phyloP scores from a whole-genome alignment of 2,797 vertebrate species.

The Etheostoma nigrum region DNA sequence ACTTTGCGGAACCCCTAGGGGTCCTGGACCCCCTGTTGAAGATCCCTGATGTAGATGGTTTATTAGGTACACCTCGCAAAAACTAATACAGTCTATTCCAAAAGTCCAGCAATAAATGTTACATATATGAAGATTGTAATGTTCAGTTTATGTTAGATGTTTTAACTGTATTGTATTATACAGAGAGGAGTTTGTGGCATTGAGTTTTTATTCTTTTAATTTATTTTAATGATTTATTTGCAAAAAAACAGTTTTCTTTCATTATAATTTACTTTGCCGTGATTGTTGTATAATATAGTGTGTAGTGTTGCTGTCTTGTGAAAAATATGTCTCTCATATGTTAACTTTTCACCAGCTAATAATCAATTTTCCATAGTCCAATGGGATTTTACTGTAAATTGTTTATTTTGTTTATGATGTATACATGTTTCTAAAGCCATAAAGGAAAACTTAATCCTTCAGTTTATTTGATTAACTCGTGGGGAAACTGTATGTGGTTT shows the following conservation, averaged over 20 bases:
- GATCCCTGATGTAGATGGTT: not conserved
- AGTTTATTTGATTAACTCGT: not conserved
- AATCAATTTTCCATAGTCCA: not conserved
- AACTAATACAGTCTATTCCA: not conserved
- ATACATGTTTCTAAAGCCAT: not conserved
- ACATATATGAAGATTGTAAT: not conserved
- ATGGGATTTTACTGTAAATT: not conserved
- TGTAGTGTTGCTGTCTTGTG: not conserved
- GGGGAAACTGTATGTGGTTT: not conserved
- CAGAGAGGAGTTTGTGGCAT: not conserved
- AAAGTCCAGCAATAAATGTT: not conserved
- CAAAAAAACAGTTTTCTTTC: not conserved
- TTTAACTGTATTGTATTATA: not conserved
- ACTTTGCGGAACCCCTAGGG: too few relatives aligned
- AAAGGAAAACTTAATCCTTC: not conserved
- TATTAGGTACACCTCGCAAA: not conserved
- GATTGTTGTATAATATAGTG: not conserved
- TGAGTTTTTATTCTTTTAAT: not conserved
- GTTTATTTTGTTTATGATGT: not conserved
- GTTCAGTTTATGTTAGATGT: not conserved
- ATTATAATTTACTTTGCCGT: not conserved
- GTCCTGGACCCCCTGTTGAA: too few relatives aligned
- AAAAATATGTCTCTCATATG: not conserved
- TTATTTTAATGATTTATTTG: not conserved
- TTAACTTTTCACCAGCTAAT: not conserved